Evolutionary conservation across 2,888 invertebrate genomes (phyloP).

Genomic region (Melitaea athalia): DNA sequence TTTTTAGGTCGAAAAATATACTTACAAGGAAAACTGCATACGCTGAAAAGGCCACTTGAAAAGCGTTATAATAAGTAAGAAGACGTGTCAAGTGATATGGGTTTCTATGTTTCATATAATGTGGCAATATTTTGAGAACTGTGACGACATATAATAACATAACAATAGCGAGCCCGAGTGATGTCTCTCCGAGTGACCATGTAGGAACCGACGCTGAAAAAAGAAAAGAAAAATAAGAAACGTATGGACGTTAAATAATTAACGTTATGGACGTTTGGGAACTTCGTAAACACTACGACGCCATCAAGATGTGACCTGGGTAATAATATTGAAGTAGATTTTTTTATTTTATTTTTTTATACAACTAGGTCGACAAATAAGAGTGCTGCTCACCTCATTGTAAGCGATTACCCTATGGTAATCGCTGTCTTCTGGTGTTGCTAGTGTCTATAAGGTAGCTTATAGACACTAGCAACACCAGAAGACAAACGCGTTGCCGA

Average conservation of each 20-base stretch:
- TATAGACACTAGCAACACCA: too few relatives aligned
- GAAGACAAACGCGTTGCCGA: too few relatives aligned
- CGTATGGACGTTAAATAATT: neutral
- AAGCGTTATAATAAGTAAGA: slow-evolving; percentile 86
- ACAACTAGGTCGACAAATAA: too few relatives aligned
- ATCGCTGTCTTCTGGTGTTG: too few relatives aligned
- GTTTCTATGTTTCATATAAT: slow-evolving; percentile 84
- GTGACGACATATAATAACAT: slow-evolving; percentile 86
- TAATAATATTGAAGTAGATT: too few relatives aligned
- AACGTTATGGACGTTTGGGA: too few relatives aligned
- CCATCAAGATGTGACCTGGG: too few relatives aligned
- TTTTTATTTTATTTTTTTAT: too few relatives aligned
- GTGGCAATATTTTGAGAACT: slow-evolving; percentile 86
- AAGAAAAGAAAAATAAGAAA: neutral
- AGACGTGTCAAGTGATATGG: slow-evolving; percentile 84
- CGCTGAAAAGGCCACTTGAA: slow-evolving; percentile 85
- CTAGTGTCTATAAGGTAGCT: too few relatives aligned
- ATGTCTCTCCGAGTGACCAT: slow-evolving; percentile 62
- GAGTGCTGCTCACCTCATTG: too few relatives aligned
- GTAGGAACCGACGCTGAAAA: slow-evolving; percentile 54
- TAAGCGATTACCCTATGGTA: too few relatives aligned
- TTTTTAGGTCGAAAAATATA: slow-evolving; percentile 29
- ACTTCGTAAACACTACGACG: too few relatives aligned
- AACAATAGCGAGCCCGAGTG: slow-evolving; percentile 50
- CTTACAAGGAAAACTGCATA: slow-evolving; percentile 84